phyloP scores from a whole-genome alignment of 2,888 invertebrate species.

The Ceramica pisi region DNA sequence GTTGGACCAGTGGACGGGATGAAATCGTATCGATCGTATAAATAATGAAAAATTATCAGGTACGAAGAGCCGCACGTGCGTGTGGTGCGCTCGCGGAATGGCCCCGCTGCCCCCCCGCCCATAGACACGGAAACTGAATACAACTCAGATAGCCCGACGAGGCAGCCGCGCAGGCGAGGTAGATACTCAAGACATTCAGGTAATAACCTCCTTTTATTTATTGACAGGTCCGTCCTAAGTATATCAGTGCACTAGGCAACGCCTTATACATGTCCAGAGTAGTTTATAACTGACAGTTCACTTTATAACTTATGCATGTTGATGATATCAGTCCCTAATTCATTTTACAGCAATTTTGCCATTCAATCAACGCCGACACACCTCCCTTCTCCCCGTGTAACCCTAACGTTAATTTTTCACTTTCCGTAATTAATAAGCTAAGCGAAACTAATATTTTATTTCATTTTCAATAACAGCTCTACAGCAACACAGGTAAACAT shows the following conservation, averaged over 20 bases:
- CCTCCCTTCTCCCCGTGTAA: not conserved
- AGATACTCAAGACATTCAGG: slow-evolving; percentile 86
- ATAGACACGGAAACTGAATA: slow-evolving; percentile 92
- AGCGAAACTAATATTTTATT: slow-evolving; percentile 16
- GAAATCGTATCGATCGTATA: too few relatives aligned
- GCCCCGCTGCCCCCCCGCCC: slow-evolving; percentile 72
- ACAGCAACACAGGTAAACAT: slow-evolving; percentile 44
- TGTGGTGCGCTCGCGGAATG: slow-evolving; percentile 74
- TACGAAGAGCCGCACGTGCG: slow-evolving; percentile 76
- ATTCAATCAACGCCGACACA: not conserved
- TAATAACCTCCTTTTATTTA: slow-evolving; percentile 51
- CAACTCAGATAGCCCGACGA: slow-evolving; percentile 92
- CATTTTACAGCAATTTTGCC: not conserved
- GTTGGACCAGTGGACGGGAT: too few relatives aligned
- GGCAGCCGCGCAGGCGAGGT: slow-evolving; percentile 82
- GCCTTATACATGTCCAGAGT: too few relatives aligned
- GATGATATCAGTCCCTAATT: too few relatives aligned
- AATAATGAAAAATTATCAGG: slow-evolving; percentile 62
- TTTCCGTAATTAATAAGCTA: not conserved
- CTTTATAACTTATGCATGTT: too few relatives aligned
- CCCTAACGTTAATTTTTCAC: not conserved
- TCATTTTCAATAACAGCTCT: slow-evolving; percentile 36
- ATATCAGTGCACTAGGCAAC: too few relatives aligned
- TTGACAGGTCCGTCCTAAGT: too few relatives aligned
- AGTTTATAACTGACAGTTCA: too few relatives aligned